Conservation (phyloP, 2,888 invertebrate genomes). For the Hanleya hanleyi region DNA sequence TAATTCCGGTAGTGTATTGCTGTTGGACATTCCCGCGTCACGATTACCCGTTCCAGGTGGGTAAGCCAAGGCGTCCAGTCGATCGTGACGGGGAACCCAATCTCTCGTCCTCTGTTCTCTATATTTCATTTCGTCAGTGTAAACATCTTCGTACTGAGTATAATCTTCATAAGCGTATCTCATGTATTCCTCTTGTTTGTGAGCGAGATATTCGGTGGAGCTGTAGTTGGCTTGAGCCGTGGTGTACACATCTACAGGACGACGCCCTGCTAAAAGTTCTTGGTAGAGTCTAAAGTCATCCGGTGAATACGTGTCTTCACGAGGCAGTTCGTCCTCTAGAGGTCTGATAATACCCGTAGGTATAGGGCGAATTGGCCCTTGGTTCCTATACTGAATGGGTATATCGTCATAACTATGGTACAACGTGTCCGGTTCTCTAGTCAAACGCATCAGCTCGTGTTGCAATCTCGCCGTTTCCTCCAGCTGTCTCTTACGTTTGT, state of each 20-base stretch:
- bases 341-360: conserved; percentile 70
- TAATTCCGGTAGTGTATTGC: conserved; percentile 63
- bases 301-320: conserved; percentile 29
- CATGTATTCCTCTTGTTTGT: conserved; percentile 65
- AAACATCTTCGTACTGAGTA: conserved; percentile 44
- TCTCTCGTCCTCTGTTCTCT: neutral
- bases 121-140: conserved; percentile 1
- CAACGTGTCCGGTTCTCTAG: conserved; percentile 56
- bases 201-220: conserved; percentile 70
- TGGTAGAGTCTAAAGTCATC: conserved; percentile 40
- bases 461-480: conserved; percentile 77
- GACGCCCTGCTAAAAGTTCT: conserved; percentile 18
- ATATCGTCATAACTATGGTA: conserved; percentile 66
- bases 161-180: conserved; percentile 53
- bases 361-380: conserved; percentile 38
- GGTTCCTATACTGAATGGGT: conserved; percentile 41
- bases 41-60: conserved; percentile 4
- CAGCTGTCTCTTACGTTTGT: conserved; percentile 78
- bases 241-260: neutral
- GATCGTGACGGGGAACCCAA: neutral
- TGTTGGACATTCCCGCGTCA: conserved; percentile 54
- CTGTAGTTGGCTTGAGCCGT: conserved; percentile 46
- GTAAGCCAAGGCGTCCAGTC: neutral
- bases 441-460: conserved; percentile 74
- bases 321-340: conserved; percentile 61